phyloP scores from a whole-genome alignment of 2,113 vertebrate species.

The Sinocyclocheilus grahami region DNA sequence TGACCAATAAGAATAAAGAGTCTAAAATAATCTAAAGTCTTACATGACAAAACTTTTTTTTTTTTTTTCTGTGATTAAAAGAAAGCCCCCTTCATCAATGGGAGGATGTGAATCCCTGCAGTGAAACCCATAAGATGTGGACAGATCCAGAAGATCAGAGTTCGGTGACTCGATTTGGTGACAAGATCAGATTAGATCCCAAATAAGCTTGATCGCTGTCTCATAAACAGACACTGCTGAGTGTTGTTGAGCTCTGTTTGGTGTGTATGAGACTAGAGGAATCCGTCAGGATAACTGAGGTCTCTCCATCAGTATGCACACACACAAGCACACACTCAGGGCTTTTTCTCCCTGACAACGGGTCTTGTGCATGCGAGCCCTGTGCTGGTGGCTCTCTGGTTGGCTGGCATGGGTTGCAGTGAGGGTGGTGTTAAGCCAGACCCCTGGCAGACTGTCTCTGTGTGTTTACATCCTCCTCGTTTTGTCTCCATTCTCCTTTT shows the following conservation, averaged over 20 bases:
- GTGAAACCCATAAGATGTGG: background rate
- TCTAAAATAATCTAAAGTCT: too few relatives aligned
- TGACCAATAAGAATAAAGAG: too few relatives aligned
- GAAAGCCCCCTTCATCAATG: background rate
- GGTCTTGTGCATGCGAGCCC: background rate
- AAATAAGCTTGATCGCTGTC: background rate
- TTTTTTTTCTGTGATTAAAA: background rate
- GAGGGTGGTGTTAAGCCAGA: background rate
- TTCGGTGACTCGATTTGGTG: background rate
- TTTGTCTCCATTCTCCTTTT: background rate
- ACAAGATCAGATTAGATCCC: background rate
- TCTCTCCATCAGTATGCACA: too few relatives aligned
- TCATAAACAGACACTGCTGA: background rate
- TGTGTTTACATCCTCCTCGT: background rate
- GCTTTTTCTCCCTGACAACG: slow-evolving; percentile 13
- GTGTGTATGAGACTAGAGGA: background rate
- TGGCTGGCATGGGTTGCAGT: slow-evolving; percentile 18
- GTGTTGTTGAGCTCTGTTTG: background rate
- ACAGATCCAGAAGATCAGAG: background rate
- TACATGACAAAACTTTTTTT: too few relatives aligned
- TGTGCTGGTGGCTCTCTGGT: background rate
- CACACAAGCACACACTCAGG: too few relatives aligned
- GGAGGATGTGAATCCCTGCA: background rate
- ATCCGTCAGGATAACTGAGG: background rate
- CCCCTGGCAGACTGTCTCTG: slow-evolving; percentile 13